Conservation (phyloP, 1,140 invertebrate species). For the Mylabris phalerata region DNA sequence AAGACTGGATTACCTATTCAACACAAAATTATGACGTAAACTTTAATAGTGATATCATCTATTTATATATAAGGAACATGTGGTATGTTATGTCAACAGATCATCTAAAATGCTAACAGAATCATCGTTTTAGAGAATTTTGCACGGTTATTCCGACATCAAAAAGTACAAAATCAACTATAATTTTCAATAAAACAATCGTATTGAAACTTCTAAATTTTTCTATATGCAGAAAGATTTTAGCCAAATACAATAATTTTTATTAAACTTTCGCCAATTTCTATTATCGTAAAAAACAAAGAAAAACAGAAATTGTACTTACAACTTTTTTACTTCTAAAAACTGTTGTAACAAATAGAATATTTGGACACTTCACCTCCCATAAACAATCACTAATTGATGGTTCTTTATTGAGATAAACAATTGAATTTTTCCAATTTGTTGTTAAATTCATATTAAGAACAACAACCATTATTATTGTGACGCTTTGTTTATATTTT, state of each 20-base stretch:
- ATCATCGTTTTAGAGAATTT: too few species aligned
- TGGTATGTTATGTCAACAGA: conserved; percentile 8
- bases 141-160: too few species aligned
- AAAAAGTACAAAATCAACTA: too few species aligned
- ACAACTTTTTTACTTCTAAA: conserved; percentile 30
- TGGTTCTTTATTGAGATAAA: conserved; percentile 1
- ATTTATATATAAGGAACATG: conserved; percentile 4
- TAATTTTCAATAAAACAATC: too few species aligned
- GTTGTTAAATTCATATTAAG: background rate
- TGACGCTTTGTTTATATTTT: too few species aligned
- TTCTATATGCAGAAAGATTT: too few species aligned
- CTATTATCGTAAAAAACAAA: too few species aligned
- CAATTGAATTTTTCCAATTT: background rate
- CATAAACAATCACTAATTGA: conserved; percentile 34
- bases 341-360: conserved; percentile 29
- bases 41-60: conserved; percentile 4
- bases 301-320: conserved; percentile 15
- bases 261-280: too few species aligned
- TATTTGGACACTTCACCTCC: conserved; percentile 21
- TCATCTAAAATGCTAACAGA: background rate
- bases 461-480: too few species aligned
- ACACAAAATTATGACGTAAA: conserved; percentile 5
- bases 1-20: background rate
- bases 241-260: too few species aligned
- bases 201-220: too few species aligned